Base-by-base conservation (phyloP, 1,140 invertebrate genomes). In the Meloidogyne exigua region DNA sequence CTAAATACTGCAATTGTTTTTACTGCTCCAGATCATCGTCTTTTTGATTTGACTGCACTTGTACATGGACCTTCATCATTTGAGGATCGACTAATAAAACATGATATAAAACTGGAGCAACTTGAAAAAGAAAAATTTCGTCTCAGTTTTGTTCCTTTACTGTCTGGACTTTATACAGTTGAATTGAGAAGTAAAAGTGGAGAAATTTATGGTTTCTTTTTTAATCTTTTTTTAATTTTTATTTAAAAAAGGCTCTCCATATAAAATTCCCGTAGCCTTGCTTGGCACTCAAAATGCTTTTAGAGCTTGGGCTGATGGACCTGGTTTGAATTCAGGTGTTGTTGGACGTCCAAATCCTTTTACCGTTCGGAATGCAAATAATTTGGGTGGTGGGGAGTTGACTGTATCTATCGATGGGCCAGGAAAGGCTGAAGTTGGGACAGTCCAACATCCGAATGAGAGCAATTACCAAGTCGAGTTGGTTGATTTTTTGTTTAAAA, bases 231-330 rank as follows among this genome's bases (percentile, higher is more conserved):
- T n/a, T 57, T 49, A n/a, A n/a, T 49, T 49, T 5, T 18, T 18
- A n/a, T n/a, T n/a, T n/a, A n/a, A n/a, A n/a, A 49, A 57, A 57
- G 49, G 78, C 13, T 81, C 79, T 15, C 78, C 78, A 12, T 79
- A 82, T 64, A 39, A 57, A 21, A 32, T 81, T 28, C 70, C 77
- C 11, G 79, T 79, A 9, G 67, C 75, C n/a, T 70, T 80, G 18
- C 42, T 80, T 5, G 78, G 78, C 0, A 62, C 49, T 23, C 23
- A n/a, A 62, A 23, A 79, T 5, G 78, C 79, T 32, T 75, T 79
- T 63, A 26, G 12, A 10, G 79, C 62, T 25, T 26, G 21, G 15
- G 79, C 79, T 73, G 44, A 68, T 15, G 79, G 79, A 18, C 32
- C 36, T 7, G 79, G 79, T 13, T 63, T 80, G 23, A 26, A 12